Base-by-base conservation (phyloP, 1,140 invertebrate species). In the Drosophila sproati region DNA sequence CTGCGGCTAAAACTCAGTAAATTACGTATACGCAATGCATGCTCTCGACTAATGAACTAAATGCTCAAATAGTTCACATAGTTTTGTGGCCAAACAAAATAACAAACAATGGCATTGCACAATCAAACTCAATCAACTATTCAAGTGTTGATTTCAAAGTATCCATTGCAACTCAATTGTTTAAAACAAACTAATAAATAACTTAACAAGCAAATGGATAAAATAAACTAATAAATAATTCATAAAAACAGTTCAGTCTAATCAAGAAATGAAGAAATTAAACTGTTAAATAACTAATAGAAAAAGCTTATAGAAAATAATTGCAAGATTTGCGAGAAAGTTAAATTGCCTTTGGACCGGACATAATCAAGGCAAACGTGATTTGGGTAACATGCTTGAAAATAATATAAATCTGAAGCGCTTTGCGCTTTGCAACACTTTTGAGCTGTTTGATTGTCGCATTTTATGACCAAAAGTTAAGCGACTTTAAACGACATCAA, bases 401-500 rank as follows among this genome's bases (percentile, higher is more conserved):
- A n/a, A 20, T 35, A 10, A 41, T 41, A 41, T 41, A 29, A 41
- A 54, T 35, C 52, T 20, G n/a, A 34, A 60, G 4, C 39, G 39
- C 37, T 31, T 41, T 41, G 57, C 43, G 41, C 31, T 50, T 28
- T 35, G 62, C 39, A 55, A 66, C 52, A 66, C 51, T 55, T 55
- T 66, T 55, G 5, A 10, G 52, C 63, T 47, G 32, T 82, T 82
- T 62, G 73, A 68, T 55, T 78, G 74, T 78, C 64, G 51, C 43
- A 48, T 64, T 82, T 82, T 78, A 82, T 77, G 80, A 57, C 75
- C 57, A 62, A 50, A 82, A 82, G 64, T 82, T 71, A 80, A 82
- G 80, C 63, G 79, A 75, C 80, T 82, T 82, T 82, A 78, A 82
- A 78, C 66, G 80, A 78, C 80, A 82, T 75, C 80, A 78, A 82